Evolutionary conservation across 2,888 invertebrate genomes (phyloP).

Genomic region (Apotomis betuletana): DNA sequence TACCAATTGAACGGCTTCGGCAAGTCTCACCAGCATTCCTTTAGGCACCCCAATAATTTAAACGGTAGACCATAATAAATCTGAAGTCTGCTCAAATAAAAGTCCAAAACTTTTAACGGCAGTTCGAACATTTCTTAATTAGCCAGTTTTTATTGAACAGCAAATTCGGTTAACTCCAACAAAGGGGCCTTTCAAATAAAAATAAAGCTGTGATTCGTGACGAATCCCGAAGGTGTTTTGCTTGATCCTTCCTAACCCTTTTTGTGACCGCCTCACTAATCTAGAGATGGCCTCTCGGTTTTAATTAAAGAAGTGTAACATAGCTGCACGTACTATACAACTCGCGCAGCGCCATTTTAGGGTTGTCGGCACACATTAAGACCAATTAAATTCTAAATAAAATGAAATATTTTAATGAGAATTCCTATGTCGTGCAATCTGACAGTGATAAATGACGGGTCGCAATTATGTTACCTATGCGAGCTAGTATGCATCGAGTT

Average conservation of each 20-base stretch:
- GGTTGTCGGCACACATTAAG: conserved; percentile 57
- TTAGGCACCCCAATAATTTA: conserved; percentile 52
- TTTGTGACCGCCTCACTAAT: conserved; percentile 79
- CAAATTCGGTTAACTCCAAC: conserved; percentile 81
- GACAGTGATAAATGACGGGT: conserved; percentile 53
- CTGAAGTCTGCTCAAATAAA: conserved; percentile 62
- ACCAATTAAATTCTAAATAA: conserved; percentile 52
- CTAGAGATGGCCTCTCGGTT: conserved; percentile 77
- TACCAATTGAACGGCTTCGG: conserved; percentile 34
- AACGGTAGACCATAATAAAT: conserved; percentile 60
- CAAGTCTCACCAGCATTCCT: conserved; percentile 39
- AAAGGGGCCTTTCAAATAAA: conserved; percentile 80
- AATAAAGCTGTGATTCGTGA: conserved; percentile 80
- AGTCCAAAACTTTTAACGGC: conserved; percentile 70
- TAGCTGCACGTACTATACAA: conserved; percentile 74
- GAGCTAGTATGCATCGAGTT: conserved; percentile 29
- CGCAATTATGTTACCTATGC: conserved; percentile 46
- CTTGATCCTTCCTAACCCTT: conserved; percentile 75
- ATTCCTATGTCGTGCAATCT: conserved; percentile 49
- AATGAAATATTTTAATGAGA: conserved; percentile 52
- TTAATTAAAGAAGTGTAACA: conserved; percentile 82
- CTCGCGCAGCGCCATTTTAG: conserved; percentile 53
- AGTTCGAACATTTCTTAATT: conserved; percentile 80
- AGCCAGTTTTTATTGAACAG: conserved; percentile 78
- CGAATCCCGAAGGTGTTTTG: conserved; percentile 81